Conservation (phyloP, 2,888 invertebrate species). For the Drosophila anomelani region DNA sequence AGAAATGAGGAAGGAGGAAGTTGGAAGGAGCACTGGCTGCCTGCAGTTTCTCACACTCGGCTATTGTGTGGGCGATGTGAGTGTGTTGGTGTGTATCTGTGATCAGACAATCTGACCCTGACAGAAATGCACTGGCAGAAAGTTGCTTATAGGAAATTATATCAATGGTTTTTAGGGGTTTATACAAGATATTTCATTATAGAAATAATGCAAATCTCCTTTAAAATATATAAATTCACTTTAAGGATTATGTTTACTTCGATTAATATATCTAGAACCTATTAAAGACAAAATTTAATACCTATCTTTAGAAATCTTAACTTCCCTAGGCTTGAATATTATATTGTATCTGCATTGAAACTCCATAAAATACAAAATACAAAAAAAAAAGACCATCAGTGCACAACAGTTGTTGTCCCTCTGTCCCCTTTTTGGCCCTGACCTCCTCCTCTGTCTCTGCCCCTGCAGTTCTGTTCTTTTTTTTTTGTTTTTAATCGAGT, state of each 20-base stretch:
- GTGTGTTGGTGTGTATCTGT: slow-evolving; percentile 13
- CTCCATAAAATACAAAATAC: background rate
- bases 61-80: slow-evolving; percentile 65
- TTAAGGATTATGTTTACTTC: too few species aligned
- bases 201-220: too few species aligned
- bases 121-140: slow-evolving; percentile 23
- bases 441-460: slow-evolving; percentile 31
- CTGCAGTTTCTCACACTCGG: slow-evolving; percentile 72
- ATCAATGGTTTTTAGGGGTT: too few species aligned
- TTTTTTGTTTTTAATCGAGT: slow-evolving; percentile 9
- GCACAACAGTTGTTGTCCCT: slow-evolving; percentile 38
- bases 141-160: background rate
- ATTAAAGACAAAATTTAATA: too few species aligned
- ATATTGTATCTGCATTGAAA: background rate
- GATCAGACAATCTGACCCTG: slow-evolving; percentile 33
- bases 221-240: too few species aligned
- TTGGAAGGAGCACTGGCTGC: slow-evolving; percentile 40
- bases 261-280: too few species aligned
- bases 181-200: too few species aligned
- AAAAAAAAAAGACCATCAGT: slow-evolving; percentile 10
- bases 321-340: background rate
- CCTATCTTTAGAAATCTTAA: background rate
- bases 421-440: slow-evolving; percentile 1
- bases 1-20: slow-evolving; percentile 14
- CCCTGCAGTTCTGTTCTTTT: background rate